These are phyloP conservation scores for Microhierax caerulescens DNA, from an alignment of 2,797 vertebrate genomes.

Conservation along the genomic window DNA sequence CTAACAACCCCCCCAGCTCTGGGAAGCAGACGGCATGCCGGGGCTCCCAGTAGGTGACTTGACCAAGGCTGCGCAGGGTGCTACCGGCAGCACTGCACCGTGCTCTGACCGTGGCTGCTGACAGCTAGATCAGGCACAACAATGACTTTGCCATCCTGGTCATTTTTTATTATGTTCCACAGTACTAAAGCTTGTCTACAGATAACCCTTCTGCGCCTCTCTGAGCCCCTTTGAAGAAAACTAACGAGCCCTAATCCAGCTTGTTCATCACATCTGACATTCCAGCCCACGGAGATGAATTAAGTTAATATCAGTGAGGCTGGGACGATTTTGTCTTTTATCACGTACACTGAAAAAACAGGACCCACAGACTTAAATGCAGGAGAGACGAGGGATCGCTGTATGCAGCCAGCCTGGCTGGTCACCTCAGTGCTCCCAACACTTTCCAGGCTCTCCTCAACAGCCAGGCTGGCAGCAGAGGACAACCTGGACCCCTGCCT, in stretches of 20 bases:
- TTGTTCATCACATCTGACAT: background rate
- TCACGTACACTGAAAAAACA: background rate
- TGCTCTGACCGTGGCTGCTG: fast-evolving
- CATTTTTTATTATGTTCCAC: background rate
- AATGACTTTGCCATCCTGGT: background rate
- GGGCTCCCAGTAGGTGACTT: background rate
- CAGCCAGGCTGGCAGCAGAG: background rate
- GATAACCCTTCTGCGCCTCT: background rate
- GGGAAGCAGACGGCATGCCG: background rate
- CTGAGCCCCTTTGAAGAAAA: background rate
- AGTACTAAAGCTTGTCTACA: background rate
- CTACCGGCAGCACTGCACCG: fast-evolving
- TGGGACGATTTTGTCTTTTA: background rate
- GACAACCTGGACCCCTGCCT: background rate
- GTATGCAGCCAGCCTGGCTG: background rate
- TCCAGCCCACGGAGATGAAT: background rate
- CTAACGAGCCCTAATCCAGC: background rate
- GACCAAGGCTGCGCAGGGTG: fast-evolving
- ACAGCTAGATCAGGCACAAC: background rate
- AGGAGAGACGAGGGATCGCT: fast-evolving
- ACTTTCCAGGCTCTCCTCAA: background rate
- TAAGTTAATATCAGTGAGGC: background rate
- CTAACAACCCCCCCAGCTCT: background rate
- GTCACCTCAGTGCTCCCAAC: background rate
- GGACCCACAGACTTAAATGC: background rate